Evolutionary conservation across 2,113 vertebrate species (phyloP).

Genomic region (Clarias magur): DNA sequence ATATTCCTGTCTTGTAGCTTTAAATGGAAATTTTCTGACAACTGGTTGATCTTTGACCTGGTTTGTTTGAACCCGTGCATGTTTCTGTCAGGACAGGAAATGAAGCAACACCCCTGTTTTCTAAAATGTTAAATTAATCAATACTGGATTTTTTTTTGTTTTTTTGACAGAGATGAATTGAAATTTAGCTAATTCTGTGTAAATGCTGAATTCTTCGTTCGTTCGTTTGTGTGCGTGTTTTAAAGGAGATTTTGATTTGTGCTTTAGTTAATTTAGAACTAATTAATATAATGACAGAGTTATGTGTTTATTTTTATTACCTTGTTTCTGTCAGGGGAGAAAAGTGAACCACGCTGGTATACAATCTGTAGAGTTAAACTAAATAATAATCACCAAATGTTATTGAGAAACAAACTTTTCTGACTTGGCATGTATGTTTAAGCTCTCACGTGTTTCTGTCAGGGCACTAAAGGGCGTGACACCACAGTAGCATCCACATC

Average conservation of each 20-base stretch:
- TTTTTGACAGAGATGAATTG: background rate
- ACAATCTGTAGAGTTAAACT: background rate
- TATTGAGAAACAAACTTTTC: background rate
- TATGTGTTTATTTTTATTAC: no score
- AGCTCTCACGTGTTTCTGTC: background rate
- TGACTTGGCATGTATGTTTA: background rate
- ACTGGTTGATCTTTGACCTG: background rate
- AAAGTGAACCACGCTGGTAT: background rate
- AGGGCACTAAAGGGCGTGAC: background rate
- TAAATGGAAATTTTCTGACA: background rate
- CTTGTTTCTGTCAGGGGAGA: background rate
- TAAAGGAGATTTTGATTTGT: no score
- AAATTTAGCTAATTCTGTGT: background rate
- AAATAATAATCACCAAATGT: background rate
- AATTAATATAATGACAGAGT: background rate
- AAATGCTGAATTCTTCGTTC: background rate
- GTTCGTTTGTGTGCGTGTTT: no score
- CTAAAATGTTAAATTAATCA: background rate
- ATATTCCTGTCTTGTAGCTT: background rate
- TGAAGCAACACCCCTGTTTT: background rate
- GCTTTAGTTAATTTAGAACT: background rate
- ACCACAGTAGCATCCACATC: no score
- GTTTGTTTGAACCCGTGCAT: background rate
- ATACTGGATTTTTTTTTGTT: background rate
- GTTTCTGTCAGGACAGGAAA: background rate